phyloP scores from a whole-genome alignment of 2,797 vertebrate species.

The Gobio occitaniae region DNA sequence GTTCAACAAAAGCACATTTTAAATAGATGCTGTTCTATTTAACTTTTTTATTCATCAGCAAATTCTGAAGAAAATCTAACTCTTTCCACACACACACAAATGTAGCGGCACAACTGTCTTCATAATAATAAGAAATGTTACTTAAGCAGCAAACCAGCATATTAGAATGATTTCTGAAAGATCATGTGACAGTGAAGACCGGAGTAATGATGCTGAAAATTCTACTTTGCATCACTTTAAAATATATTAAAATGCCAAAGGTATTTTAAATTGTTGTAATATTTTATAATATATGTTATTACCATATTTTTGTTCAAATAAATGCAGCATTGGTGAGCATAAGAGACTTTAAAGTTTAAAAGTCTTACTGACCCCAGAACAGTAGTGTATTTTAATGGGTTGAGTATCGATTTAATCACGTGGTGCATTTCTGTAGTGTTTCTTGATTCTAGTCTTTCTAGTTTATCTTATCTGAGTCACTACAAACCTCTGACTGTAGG shows the following conservation, averaged over 20 bases:
- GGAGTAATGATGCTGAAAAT: background rate
- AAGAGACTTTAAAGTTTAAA: background rate
- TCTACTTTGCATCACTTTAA: background rate
- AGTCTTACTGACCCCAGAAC: background rate
- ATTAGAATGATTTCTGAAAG: background rate
- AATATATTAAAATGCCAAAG: background rate
- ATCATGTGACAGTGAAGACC: background rate
- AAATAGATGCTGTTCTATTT: background rate
- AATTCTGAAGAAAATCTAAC: background rate
- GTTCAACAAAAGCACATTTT: background rate
- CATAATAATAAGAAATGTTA: background rate
- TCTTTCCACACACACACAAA: background rate
- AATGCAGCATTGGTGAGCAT: background rate
- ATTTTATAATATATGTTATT: background rate
- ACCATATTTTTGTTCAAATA: background rate
- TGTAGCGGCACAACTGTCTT: background rate
- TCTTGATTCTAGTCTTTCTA: conserved; percentile 1
- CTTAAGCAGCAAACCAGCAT: background rate
- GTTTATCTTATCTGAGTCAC: background rate
- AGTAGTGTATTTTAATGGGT: background rate
- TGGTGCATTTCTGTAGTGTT: background rate
- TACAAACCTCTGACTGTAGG: conserved; percentile 3
- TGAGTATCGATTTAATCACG: background rate
- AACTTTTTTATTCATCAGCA: background rate
- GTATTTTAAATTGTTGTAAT: background rate